Evolutionary conservation across 1,140 invertebrate genomes (phyloP).

Genomic region (Tetramorium parvispinum): DNA sequence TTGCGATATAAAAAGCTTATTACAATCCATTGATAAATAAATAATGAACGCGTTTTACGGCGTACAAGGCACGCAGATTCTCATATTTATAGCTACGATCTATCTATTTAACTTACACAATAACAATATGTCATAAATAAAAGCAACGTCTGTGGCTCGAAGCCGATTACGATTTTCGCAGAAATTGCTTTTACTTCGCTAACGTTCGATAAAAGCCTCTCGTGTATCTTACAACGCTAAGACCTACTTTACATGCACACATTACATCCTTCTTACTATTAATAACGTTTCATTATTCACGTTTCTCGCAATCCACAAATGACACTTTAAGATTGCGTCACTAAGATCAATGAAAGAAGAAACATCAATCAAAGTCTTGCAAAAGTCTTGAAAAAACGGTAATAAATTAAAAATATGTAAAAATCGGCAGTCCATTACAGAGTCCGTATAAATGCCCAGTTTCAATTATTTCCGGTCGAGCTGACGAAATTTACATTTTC

Average conservation of each 20-base stretch:
- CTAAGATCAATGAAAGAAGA: slow-evolving; percentile 14
- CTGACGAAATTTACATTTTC: slow-evolving; percentile 40
- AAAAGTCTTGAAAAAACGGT: background rate
- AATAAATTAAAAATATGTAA: slow-evolving; percentile 36
- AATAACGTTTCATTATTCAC: slow-evolving; percentile 15
- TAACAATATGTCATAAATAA: slow-evolving; percentile 25
- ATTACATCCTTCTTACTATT: slow-evolving; percentile 28
- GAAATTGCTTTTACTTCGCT: slow-evolving; percentile 43
- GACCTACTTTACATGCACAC: slow-evolving; percentile 20
- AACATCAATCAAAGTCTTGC: slow-evolving; percentile 11
- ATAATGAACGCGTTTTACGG: slow-evolving; percentile 74
- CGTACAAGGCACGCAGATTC: slow-evolving; percentile 76
- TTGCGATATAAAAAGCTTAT: slow-evolving; percentile 74
- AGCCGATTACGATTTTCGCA: background rate
- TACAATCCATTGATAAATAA: slow-evolving; percentile 74
- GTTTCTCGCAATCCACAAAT: background rate
- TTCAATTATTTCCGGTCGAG: slow-evolving; percentile 59
- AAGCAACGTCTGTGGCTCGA: slow-evolving; percentile 31
- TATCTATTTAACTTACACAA: slow-evolving; percentile 11
- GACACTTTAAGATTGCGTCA: background rate
- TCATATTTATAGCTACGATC: slow-evolving; percentile 57
- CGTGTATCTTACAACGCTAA: slow-evolving; percentile 26
- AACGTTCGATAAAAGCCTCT: slow-evolving; percentile 46
- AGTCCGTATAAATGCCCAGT: slow-evolving; percentile 70
- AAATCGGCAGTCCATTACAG: slow-evolving; percentile 42